Evolutionary conservation across 2,113 vertebrate genomes (phyloP).

Genomic region (Syrrhaptes paradoxus): DNA sequence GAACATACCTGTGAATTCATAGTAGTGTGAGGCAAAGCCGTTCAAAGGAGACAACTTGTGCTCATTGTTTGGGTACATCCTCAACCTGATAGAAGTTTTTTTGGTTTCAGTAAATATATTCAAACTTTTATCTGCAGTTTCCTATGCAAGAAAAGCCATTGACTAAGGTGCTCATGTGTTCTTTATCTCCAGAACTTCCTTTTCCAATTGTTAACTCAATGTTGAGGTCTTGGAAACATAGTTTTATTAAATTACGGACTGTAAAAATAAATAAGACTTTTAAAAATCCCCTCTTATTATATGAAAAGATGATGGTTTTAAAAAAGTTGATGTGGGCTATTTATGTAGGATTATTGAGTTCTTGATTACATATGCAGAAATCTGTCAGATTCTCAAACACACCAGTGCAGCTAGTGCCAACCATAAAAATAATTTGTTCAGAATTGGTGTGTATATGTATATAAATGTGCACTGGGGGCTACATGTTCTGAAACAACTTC

Average conservation of each 20-base stretch:
- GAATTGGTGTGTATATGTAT: slow-evolving; percentile 49
- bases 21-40: slow-evolving; percentile 13
- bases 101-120: not conserved
- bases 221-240: slow-evolving; percentile 51
- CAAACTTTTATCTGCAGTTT: slow-evolving; percentile 15
- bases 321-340: slow-evolving; percentile 68
- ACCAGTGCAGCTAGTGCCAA: slow-evolving; percentile 27
- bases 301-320: slow-evolving; percentile 60
- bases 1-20: not conserved
- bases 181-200: slow-evolving; percentile 23
- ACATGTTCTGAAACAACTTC: not conserved
- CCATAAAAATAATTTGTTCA: slow-evolving; percentile 54
- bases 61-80: not conserved
- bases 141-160: slow-evolving; percentile 9
- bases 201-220: slow-evolving; percentile 50
- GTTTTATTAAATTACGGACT: slow-evolving; percentile 67
- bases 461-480: slow-evolving; percentile 7
- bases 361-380: slow-evolving; percentile 66
- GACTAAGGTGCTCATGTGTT: slow-evolving; percentile 44
- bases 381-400: slow-evolving; percentile 44
- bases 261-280: slow-evolving; percentile 62
- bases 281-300: slow-evolving; percentile 70
- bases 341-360: slow-evolving; percentile 66
- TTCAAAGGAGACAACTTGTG: slow-evolving; percentile 3
- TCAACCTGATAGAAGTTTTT: not conserved